Evolutionary conservation across 2,888 invertebrate genomes (phyloP), one percentile per base, ranked within the genome.

Genomic region (Pseudococcus viburni): DNA sequence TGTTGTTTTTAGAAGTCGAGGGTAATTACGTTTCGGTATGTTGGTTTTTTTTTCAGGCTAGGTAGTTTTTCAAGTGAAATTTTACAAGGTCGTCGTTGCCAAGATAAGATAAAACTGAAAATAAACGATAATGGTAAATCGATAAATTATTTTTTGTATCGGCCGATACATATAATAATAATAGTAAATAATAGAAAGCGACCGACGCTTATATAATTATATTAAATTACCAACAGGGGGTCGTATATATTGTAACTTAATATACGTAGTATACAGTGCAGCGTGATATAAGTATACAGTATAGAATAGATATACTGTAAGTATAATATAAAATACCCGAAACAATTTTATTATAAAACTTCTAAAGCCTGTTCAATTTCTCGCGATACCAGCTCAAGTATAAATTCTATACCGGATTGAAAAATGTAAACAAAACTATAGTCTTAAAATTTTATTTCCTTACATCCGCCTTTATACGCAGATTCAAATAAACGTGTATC

Each of bases 331-430:
- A 73, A 73, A 73, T 33, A 73, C 73, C 73, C 73, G 73, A 33
- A 73, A 73, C 33, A 73, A 33, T 73, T 73, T 73, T 73, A 73
- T 73, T 73, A 73, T 73, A 73, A 73, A 73, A 73, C 73, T 73
- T 73, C n/a, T 33, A 73, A 73, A 73, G 73, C 73, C 73, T 73
- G 73, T 73, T 73, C 73, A 73, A 73, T 73, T 73, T 73, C 73
- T 73, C 39, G 33, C 15, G 33, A 33, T 33, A 73, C 73, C 39
- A 33, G 33, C 33, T 73, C 17, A 33, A 26, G 7, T 26, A 73
- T 73, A 73, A 73, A 73, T 73, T 73, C 73, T 15, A 73, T 33
- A 39, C 73, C 73, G 73, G 73, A 73, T 73, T 73, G 73, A 73
- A 73, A 73, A 73, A 73, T 33, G 73, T 73, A 73, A 73, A 73